phyloP scores from a whole-genome alignment of 2,113 vertebrate species.

The Phaethon lepturus region DNA sequence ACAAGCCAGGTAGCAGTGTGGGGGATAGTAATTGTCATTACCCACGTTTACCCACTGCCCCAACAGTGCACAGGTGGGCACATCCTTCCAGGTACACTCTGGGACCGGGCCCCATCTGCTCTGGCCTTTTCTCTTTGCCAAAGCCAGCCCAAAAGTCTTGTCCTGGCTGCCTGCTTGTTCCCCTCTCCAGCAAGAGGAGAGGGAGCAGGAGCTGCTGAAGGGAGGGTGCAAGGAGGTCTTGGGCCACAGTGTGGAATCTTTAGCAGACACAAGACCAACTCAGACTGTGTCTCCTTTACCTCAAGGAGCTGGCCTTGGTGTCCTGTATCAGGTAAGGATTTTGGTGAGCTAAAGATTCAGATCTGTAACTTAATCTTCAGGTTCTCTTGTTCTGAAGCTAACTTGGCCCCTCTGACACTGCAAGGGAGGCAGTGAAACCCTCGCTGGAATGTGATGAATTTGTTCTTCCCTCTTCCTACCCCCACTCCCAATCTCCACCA shows the following conservation, averaged over 20 bases:
- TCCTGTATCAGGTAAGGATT: not conserved
- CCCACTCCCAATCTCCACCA: not conserved
- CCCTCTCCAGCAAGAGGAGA: not conserved
- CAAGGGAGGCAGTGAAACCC: not conserved
- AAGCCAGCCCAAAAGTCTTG: not conserved
- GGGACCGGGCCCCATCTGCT: fast-evolving
- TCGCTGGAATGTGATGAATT: not conserved
- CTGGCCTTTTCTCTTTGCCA: not conserved
- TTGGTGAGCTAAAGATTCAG: not conserved
- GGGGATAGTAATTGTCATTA: not conserved
- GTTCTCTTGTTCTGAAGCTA: not conserved
- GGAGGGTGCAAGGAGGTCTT: not conserved
- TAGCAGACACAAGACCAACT: not conserved
- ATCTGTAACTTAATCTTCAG: not conserved
- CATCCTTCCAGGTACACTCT: not conserved
- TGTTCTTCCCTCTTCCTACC: not conserved
- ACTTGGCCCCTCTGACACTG: not conserved
- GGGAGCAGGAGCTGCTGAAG: not conserved
- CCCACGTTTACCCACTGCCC: not conserved
- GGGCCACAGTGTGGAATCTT: not conserved
- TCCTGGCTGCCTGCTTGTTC: not conserved
- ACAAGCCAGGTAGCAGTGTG: not conserved
- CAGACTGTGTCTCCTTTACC: not conserved
- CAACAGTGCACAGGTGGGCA: not conserved
- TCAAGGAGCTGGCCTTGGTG: not conserved